Evolutionary conservation across 2,113 vertebrate species (phyloP), one percentile per base, ranked within the genome.

Genomic region (Dromas ardeola): DNA sequence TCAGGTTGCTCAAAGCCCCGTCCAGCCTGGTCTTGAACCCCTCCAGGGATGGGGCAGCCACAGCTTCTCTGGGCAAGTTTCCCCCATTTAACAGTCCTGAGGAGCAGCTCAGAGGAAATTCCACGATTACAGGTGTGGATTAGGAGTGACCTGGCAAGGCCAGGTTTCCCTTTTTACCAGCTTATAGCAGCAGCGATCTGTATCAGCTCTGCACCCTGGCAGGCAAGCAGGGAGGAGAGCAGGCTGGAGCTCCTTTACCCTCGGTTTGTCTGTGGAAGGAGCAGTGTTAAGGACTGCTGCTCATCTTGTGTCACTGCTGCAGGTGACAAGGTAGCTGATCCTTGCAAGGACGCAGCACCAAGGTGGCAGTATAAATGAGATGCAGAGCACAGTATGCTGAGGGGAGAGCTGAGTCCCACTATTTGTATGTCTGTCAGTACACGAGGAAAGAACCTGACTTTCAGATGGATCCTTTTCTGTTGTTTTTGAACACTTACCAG

Each of bases 191-290:
- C 65, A 20, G 25, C 1, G n/a, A 9, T 30, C 38, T 17, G 26
- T 8, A 9, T 36, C 22, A 5, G 25, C 16, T 8, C 30, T 4
- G 0, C 17, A 3, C 6, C 16, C 21, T 9, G 43, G 36, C 4
- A 16, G 66, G 42, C 5, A 11, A 16, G 20, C 32, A 25, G 11
- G 18, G 4, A 34, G 22, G 13, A 27, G 43, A 47, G 74, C 29
- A 4, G n/a, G 26, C 59, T 27, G 56, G 36, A 59, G 50, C 45
- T 59, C 18, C 0, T 8, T 19, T 42, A 10, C 15, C 20, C 40
- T 20, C n/a, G 1, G 53, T 11, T 36, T 27, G 15, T 10, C 19
- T 69, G n/a, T 6, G 16, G 15, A 8, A 62, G 47, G 36, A 40
- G 17, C 27, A 2, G 5, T 3, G 10, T 52, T 58, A 13, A 19